phyloP scores from a whole-genome alignment of 2,888 invertebrate species.

The Chirona hameri region DNA sequence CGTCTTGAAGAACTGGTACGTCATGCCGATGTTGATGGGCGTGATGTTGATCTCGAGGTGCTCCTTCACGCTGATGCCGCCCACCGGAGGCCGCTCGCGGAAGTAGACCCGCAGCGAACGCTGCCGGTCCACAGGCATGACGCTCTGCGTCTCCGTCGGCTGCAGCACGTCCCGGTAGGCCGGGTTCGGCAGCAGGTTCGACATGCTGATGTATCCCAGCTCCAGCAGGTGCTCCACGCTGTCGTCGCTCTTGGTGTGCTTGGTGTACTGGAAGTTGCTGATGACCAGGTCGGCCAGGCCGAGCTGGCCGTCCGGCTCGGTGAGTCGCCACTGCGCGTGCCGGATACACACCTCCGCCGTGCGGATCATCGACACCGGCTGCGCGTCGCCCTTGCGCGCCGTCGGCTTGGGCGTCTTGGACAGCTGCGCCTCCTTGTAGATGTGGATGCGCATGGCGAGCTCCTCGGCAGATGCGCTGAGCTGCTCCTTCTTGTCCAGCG shows the following conservation, averaged over 20 bases:
- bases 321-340: slow-evolving; percentile 95
- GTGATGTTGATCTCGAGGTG: slow-evolving; percentile 98
- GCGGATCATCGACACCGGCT: slow-evolving; percentile 59
- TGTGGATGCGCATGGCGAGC: slow-evolving; percentile 90
- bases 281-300: slow-evolving; percentile 94
- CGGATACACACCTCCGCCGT: slow-evolving; percentile 96
- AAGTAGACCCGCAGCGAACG: slow-evolving; percentile 91
- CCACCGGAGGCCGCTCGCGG: slow-evolving; percentile 91
- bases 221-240: slow-evolving; percentile 96
- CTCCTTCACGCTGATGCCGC: slow-evolving; percentile 98
- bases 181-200: slow-evolving; percentile 90
- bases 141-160: slow-evolving; percentile 73
- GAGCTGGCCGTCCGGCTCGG: slow-evolving; percentile 95
- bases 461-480: slow-evolving; percentile 86
- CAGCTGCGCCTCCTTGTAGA: slow-evolving; percentile 76
- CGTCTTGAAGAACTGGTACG: slow-evolving; percentile 94
- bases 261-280: slow-evolving; percentile 94
- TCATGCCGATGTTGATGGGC: slow-evolving; percentile 86
- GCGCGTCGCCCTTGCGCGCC: not conserved
- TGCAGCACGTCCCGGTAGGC: slow-evolving; percentile 80
- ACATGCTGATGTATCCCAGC: slow-evolving; percentile 90
- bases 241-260: slow-evolving; percentile 93
- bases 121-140: slow-evolving; percentile 87
- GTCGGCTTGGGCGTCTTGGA: slow-evolving; percentile 55
- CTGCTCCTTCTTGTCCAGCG: slow-evolving; percentile 64